These are phyloP conservation scores for Pituophis catenifer DNA, from an alignment of 2,113 vertebrate species.

Conservation along the genomic window DNA sequence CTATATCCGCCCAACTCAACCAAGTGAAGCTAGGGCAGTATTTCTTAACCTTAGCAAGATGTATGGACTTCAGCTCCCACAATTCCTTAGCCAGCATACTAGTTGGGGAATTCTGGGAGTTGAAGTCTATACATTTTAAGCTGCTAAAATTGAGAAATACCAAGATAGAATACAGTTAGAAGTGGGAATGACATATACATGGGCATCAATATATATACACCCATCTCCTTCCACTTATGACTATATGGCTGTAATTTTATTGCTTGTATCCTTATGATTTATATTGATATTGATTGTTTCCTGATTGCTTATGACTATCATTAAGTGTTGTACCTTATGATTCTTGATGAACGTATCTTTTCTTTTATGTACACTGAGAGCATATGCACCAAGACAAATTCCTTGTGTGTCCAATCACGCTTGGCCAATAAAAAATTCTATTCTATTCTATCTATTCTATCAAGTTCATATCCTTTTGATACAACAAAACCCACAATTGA, in stretches of 20 bases:
- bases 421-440: too few relatives aligned
- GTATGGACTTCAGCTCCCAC: neutral
- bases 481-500: neutral
- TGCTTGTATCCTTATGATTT: too few relatives aligned
- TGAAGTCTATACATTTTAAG: neutral
- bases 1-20: neutral
- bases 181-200: neutral
- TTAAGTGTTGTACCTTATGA: too few relatives aligned
- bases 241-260: too few relatives aligned
- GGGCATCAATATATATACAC: neutral
- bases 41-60: neutral
- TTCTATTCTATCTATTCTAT: too few relatives aligned
- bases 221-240: too few relatives aligned
- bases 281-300: too few relatives aligned
- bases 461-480: neutral
- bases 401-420: too few relatives aligned
- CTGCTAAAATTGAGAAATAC: neutral
- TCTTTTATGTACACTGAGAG: too few relatives aligned
- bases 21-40: neutral
- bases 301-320: too few relatives aligned
- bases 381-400: too few relatives aligned
- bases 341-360: too few relatives aligned
- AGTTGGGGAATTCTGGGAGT: neutral
- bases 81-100: neutral
- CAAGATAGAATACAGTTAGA: neutral